Conservation (phyloP, 2,888 invertebrate genomes). For the Sarcophaga subvicina region DNA sequence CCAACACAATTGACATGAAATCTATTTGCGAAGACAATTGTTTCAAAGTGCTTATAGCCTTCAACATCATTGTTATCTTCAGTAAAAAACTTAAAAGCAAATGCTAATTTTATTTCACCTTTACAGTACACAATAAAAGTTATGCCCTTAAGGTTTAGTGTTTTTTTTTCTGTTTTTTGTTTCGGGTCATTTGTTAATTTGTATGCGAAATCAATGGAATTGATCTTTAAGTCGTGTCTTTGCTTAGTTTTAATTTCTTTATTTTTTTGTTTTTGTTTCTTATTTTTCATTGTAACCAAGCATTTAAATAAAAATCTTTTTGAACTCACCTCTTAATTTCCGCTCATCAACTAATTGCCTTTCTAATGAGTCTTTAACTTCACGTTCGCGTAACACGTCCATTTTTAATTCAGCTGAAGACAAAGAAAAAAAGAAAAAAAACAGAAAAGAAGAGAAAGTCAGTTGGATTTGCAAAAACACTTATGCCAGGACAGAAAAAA, state of each 20-base stretch:
- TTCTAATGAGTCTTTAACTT: slow-evolving; percentile 96
- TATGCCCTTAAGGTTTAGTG: not conserved
- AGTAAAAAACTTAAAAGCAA: not conserved
- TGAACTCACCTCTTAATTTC: slow-evolving; percentile 93
- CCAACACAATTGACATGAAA: too few species aligned
- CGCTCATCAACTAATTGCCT: slow-evolving; percentile 96
- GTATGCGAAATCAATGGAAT: slow-evolving; percentile 40
- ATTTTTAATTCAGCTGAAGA: slow-evolving; percentile 94
- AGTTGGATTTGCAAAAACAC: not conserved
- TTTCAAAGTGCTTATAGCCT: too few species aligned
- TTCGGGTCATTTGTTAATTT: slow-evolving; percentile 52
- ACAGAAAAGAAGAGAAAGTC: slow-evolving; percentile 52
- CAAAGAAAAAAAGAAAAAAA: slow-evolving; percentile 25
- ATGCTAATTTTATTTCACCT: not conserved
- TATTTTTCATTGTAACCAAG: not conserved
- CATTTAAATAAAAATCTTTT: slow-evolving; percentile 31
- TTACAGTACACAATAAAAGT: slow-evolving; percentile 1
- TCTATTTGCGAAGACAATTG: too few species aligned
- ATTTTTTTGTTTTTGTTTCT: slow-evolving; percentile 12
- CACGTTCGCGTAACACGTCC: slow-evolving; percentile 96
- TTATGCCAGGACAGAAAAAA: not conserved
- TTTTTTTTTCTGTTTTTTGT: not conserved
- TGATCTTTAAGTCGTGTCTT: slow-evolving; percentile 55
- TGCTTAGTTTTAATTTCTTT: slow-evolving; percentile 9
- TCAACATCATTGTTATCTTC: too few species aligned